Conservation (phyloP, 2,797 vertebrate species). For the Clarias laeviceps region DNA sequence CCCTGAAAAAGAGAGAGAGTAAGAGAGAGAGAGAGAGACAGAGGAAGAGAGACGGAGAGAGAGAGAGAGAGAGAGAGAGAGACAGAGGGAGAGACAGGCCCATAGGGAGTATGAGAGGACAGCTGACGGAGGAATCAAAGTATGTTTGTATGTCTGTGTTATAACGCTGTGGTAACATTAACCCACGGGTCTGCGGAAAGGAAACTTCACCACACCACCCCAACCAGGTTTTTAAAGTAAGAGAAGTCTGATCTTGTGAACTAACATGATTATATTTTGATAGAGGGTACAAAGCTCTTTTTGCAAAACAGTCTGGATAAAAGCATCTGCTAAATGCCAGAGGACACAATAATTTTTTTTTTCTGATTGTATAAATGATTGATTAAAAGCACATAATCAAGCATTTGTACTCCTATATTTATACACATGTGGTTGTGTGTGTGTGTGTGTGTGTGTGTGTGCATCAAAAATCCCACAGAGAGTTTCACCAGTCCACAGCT, state of each 20-base stretch:
- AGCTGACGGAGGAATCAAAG: not conserved
- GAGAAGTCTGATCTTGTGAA: not conserved
- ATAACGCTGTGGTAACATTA: not conserved
- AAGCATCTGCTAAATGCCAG: not conserved
- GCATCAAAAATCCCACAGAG: conserved; percentile 20
- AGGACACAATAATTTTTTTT: not conserved
- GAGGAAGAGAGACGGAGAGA: conserved; percentile 6
- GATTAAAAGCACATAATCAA: not conserved
- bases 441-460: conserved; percentile 17
- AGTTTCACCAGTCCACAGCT: conserved; percentile 34
- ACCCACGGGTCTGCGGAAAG: not conserved
- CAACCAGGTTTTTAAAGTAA: not conserved
- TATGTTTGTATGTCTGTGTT: conserved; percentile 4
- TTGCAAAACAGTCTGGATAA: not conserved
- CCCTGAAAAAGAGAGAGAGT: not conserved
- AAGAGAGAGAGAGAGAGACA: conserved; percentile 4
- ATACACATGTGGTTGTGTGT: not conserved
- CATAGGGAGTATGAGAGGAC: not conserved
- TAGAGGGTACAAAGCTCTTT: not conserved
- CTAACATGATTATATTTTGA: conserved; percentile 3
- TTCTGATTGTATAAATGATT: not conserved
- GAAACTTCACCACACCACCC: not conserved
- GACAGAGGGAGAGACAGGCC: conserved; percentile 6
- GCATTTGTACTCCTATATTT: not conserved
- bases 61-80: conserved; percentile 16